Evolutionary conservation across 2,888 invertebrate genomes (phyloP), one percentile per base, ranked within the genome.

Genomic region (Zhengitettix transpicula): DNA sequence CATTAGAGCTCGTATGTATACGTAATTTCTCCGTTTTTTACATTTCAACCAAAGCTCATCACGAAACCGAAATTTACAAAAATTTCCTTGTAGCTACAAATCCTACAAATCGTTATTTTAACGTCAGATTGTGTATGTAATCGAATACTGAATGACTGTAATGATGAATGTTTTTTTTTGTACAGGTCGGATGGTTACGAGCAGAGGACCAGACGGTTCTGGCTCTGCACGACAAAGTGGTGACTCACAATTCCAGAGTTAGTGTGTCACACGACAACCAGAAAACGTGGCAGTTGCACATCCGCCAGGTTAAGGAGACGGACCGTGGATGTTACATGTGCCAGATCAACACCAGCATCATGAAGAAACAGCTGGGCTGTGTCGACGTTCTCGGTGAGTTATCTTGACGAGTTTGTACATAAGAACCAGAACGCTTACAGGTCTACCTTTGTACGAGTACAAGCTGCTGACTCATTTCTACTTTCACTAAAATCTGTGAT

Each of bases 241-340:
- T 92, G 10, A 87, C 87, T 41, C 89, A 92, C 69, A 90, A 90
- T 69, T 82, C 85, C 2, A 79, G 92, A 56, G 87, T 92, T 70
- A 82, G 84, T 67, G 87, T 91, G 53, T 84, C 85, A 68, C 83
- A 89, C 71, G 91, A 92, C 72, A 84, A 87, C 59, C 68, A 71
- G 62, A 80, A 84, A 68, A 90, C 89, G 64, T 92, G 91, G 92
- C 87, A 87, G 72, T 77, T 92, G 61, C 84, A 88, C 72, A 89
- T 92, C 69, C 79, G 87, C 61, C 89, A 89, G 63, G 78, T 92
- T 58, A 81, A 86, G 65, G 89, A 89, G 67, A 81, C 84, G 53
- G 92, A 92, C 73, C 81, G 86, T 55, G 92, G 89, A 62, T 92
- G 91, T 71, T 92, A 92, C 74, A 89, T 91, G 87, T 92, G 92